Conservation (phyloP, 2,113 vertebrate genomes). For the Albula glossodonta region DNA sequence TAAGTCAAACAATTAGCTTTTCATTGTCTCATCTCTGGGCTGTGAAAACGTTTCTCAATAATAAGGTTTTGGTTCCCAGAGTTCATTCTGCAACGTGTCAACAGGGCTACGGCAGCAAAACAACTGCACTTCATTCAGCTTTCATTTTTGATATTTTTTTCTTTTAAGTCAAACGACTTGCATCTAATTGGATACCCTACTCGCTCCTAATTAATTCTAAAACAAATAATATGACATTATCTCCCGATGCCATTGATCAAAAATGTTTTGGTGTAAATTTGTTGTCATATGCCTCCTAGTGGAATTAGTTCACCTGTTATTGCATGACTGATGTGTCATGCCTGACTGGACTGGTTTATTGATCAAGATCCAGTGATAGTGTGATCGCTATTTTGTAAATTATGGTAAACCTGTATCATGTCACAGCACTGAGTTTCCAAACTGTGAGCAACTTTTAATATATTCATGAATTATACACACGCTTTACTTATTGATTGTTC, state of each 20-base stretch:
- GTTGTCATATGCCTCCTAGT: constrained; percentile 6
- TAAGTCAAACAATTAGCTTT: no score
- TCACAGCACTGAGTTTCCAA: neutral
- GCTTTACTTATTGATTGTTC: constrained; percentile 10
- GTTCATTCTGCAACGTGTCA: no score
- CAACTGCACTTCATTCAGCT: no score
- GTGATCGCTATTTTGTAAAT: neutral
- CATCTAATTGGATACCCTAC: no score
- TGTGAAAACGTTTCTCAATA: no score
- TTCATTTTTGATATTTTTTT: no score
- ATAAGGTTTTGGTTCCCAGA: no score
- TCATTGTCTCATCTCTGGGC: no score
- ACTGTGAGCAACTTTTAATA: neutral
- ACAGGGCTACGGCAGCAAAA: no score
- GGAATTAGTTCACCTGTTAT: neutral
- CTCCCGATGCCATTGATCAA: constrained; percentile 19
- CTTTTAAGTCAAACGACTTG: no score
- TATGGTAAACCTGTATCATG: neutral
- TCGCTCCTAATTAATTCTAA: constrained; percentile 35
- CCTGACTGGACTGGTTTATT: neutral
- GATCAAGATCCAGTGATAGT: neutral
- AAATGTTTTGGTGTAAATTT: constrained; percentile 5
- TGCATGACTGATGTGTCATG: no score
- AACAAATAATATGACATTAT: constrained; percentile 31
- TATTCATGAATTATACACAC: neutral